Percentiles rank a stretch among this genome's conserved stretches.
phyloP scores from a whole-genome alignment of 2,113 vertebrate genomes.

The Nesospiza acunhae region DNA sequence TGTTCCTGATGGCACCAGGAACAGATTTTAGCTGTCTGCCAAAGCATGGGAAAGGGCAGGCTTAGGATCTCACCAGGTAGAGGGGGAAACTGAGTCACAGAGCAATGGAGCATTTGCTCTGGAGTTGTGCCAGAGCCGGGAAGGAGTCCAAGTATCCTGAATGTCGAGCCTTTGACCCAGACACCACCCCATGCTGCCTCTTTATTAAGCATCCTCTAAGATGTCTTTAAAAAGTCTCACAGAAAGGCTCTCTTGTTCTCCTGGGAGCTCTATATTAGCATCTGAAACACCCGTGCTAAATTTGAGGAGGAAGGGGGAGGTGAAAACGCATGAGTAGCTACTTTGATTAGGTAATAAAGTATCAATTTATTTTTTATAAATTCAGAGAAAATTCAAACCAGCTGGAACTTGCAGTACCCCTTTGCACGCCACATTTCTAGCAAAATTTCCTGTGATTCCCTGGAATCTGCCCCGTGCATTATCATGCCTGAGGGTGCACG shows the following conservation, averaged over 20 bases:
- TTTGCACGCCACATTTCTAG: constrained; percentile 51
- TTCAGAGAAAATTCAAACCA: constrained; percentile 61
- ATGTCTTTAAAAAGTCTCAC: constrained; percentile 26
- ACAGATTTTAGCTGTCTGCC: neutral
- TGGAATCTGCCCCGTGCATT: neutral
- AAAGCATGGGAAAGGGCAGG: neutral
- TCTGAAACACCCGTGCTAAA: constrained; percentile 56
- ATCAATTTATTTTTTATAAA: constrained; percentile 72
- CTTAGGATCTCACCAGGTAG: neutral
- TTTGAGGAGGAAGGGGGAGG: constrained; percentile 15
- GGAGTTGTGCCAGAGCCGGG: neutral
- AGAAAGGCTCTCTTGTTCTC: constrained; percentile 61
- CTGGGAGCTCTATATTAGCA: constrained; percentile 35
- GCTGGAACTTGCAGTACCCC: constrained; percentile 42
- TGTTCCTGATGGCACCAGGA: neutral
- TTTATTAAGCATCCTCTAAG: constrained; percentile 64
- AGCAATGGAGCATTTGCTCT: neutral
- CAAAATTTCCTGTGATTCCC: neutral
- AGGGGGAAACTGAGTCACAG: constrained; percentile 37
- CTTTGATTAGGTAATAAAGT: constrained; percentile 71
- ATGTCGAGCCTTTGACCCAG: neutral
- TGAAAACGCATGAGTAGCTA: constrained; percentile 52
- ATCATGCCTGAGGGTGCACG: neutral
- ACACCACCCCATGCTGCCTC: constrained; percentile 39
- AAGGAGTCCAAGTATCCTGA: constrained; percentile 27